Evolutionary conservation across 2,113 vertebrate genomes (phyloP).

Genomic region (Scolopax mira): DNA sequence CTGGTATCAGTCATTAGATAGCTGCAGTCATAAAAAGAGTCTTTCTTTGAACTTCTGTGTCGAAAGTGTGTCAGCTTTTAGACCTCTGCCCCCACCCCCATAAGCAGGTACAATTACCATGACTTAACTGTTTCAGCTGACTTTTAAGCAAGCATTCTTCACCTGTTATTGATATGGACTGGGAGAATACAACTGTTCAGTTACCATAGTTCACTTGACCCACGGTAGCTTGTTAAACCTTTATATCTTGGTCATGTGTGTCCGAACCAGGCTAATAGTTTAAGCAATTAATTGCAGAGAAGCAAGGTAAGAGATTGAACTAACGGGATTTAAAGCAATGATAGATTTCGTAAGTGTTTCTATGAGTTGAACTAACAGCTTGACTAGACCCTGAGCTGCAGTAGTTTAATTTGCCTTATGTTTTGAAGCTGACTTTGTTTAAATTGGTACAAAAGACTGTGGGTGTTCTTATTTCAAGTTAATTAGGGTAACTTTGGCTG

Average conservation of each 20-base stretch:
- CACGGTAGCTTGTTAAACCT: neutral
- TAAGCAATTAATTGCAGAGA: neutral
- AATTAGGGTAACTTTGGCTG: neutral
- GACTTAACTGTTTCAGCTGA: neutral
- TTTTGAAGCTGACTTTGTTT: neutral
- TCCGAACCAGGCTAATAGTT: neutral
- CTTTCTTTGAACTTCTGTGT: accelerated
- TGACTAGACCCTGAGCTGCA: neutral
- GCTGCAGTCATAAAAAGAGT: neutral
- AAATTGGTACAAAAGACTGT: neutral
- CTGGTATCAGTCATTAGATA: neutral
- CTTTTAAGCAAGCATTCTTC: neutral
- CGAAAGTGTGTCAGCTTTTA: neutral
- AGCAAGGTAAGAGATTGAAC: neutral
- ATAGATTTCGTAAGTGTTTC: neutral
- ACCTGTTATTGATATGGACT: neutral
- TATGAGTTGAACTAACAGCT: neutral
- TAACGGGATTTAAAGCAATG: neutral
- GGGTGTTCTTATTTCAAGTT: neutral
- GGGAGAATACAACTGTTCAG: neutral
- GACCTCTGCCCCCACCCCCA: accelerated
- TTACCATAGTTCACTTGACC: neutral
- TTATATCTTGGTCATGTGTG: neutral
- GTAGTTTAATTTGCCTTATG: neutral
- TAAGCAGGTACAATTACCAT: neutral